Conservation (phyloP, 2,113 vertebrate species). For the Nymphicus hollandicus region DNA sequence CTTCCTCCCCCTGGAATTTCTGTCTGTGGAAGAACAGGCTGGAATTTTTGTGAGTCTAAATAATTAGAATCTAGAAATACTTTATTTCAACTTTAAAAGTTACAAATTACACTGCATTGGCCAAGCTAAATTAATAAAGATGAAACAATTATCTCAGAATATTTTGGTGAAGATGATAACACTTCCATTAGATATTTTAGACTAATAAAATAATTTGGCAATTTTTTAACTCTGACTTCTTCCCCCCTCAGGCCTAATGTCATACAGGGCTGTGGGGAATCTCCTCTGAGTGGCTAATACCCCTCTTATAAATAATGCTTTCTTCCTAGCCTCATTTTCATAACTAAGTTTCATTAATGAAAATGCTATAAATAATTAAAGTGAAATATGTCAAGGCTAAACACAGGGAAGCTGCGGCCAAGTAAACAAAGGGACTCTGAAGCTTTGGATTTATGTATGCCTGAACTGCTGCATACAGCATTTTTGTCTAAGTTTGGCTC, state of each 20-base stretch:
- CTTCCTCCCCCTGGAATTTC: background rate
- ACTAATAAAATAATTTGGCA: background rate
- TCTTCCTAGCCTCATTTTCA: constrained; percentile 45
- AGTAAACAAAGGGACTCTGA: constrained; percentile 22
- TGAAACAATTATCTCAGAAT: background rate
- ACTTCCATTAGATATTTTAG: background rate
- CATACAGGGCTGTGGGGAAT: background rate
- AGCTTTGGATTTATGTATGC: background rate
- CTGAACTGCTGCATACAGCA: background rate
- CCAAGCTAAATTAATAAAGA: background rate
- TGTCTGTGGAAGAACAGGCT: background rate
- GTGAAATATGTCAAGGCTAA: background rate
- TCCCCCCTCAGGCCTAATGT: background rate
- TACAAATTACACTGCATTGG: background rate
- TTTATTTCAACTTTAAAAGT: background rate
- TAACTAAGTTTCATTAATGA: constrained; percentile 56
- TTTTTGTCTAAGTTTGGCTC: background rate
- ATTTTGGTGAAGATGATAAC: background rate
- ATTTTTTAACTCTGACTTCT: background rate
- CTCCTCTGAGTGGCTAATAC: background rate
- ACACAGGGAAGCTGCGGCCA: background rate
- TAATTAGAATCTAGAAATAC: background rate
- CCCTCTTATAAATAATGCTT: background rate
- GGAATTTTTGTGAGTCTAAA: background rate
- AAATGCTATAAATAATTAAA: constrained; percentile 46